Base-by-base conservation (phyloP, 1,140 invertebrate species). In the Ips typographus region DNA sequence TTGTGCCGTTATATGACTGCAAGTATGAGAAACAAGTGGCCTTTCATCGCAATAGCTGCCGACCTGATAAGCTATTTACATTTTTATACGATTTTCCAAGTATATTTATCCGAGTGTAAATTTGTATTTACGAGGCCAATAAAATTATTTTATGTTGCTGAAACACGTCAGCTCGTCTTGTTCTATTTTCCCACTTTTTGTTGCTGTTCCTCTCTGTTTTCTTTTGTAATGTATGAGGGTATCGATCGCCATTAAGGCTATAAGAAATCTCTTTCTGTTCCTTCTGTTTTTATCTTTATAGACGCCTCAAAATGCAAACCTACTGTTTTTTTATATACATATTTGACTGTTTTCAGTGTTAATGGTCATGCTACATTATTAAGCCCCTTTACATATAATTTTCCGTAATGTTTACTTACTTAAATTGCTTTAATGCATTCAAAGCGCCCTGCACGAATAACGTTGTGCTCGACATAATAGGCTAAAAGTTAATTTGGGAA, bases 131-230 rank as follows among this genome's bases (percentile, higher is more conserved):
- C 64, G 60, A 65, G 41, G 52, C 58, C 66, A 72, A 72, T 72
- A 72, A 72, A 71, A 65, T 66, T 72, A 67, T 62, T 72, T 72
- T 72, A 72, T 72, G 57, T 60, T 49, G 43, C 56, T 49, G 63
- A 72, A 68, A 59, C 65, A 47, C 66, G 64, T 60, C 67, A 43
- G 51, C 61, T 40, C 55, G 60, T 66, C 63, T 64, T 69, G 51
- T 49, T 72, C 52, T 72, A 58, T 63, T 64, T 65, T 60, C 57
- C 56, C 49, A 4, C 47, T 44, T 51, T 55, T 69, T 66, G 37
- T 67, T 55, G 44, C 51, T 40, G 43, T 36, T 57, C 47, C 63
- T 72, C 67, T 68, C 51, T 68, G 67, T 57, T 68, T 65, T 65
- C 53, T 72, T 60, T 57, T 59, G 65, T 61, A 65, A 72, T 51